Evolutionary conservation across 2,113 vertebrate species (phyloP).

Genomic region (Pongo pygmaeus): DNA sequence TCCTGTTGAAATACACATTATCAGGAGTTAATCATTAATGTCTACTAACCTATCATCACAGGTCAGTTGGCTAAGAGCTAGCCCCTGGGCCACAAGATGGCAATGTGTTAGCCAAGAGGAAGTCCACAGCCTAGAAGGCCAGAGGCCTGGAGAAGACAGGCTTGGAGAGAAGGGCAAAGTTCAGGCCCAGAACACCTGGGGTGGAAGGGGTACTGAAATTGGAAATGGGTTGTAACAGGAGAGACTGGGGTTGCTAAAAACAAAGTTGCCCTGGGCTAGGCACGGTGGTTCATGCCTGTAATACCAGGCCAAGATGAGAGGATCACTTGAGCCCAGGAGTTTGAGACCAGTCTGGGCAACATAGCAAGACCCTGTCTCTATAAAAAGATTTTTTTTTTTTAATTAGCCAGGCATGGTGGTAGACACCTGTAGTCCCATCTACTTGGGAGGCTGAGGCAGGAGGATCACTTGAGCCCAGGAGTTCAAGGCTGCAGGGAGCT

Average conservation of each 20-base stretch:
- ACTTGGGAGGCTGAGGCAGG: no score
- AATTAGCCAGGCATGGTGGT: no score
- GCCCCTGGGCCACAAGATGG: background rate
- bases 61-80: background rate
- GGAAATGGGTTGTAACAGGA: background rate
- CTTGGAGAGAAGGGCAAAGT: background rate
- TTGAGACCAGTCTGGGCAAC: no score
- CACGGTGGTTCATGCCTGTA: no score
- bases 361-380: no score
- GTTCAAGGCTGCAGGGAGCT: no score
- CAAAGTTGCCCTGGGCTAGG: background rate
- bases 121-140: background rate
- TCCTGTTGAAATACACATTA: background rate
- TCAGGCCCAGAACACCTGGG: background rate
- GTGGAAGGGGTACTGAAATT: background rate
- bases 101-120: background rate
- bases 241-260: background rate
- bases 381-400: no score
- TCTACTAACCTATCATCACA: background rate
- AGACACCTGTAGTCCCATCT: no score
- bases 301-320: no score
- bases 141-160: background rate
- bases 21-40: background rate
- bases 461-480: no score
- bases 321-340: no score